Conservation (phyloP, 2,888 invertebrate species). For the Orchesella flavescens region DNA sequence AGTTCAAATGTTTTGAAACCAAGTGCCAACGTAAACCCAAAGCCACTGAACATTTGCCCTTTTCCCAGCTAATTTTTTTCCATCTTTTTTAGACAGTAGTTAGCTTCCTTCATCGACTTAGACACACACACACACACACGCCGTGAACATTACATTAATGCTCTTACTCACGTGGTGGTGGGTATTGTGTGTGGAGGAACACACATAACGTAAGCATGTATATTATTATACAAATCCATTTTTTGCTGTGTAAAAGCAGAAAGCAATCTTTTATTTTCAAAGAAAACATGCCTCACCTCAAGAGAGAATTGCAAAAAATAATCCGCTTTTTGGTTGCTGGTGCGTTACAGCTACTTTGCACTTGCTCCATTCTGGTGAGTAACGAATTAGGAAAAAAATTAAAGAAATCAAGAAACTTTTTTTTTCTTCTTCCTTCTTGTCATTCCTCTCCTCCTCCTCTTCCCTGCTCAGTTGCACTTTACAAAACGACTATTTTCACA, state of each 20-base stretch:
- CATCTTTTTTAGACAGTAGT: too few species aligned
- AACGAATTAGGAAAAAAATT: slow-evolving; percentile 39
- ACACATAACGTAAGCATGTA: too few species aligned
- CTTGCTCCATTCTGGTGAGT: slow-evolving; percentile 19
- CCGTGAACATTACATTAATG: too few species aligned
- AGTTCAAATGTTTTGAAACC: slow-evolving; percentile 44
- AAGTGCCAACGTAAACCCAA: slow-evolving; percentile 5
- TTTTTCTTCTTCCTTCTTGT: slow-evolving; percentile 5
- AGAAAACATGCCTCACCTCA: slow-evolving; percentile 37
- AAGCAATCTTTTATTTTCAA: slow-evolving; percentile 39
- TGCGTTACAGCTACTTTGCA: background rate
- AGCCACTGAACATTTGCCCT: background rate
- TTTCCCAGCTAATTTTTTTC: slow-evolving; percentile 12
- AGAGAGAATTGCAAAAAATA: slow-evolving; percentile 28
- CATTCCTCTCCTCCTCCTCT: background rate
- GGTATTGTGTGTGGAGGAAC: too few species aligned
- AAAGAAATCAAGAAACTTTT: slow-evolving; percentile 17
- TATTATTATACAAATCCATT: too few species aligned
- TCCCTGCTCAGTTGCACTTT: slow-evolving; percentile 35
- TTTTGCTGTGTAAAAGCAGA: background rate
- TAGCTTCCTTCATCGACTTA: too few species aligned
- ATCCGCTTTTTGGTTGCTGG: background rate
- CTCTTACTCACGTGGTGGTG: too few species aligned
- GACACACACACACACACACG: too few species aligned
- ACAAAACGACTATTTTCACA: slow-evolving; percentile 45